Percentiles rank a stretch among this genome's conserved stretches.
These are phyloP conservation scores for Cariama cristata DNA, from an alignment of 2,113 vertebrate species.

Conservation along the genomic window DNA sequence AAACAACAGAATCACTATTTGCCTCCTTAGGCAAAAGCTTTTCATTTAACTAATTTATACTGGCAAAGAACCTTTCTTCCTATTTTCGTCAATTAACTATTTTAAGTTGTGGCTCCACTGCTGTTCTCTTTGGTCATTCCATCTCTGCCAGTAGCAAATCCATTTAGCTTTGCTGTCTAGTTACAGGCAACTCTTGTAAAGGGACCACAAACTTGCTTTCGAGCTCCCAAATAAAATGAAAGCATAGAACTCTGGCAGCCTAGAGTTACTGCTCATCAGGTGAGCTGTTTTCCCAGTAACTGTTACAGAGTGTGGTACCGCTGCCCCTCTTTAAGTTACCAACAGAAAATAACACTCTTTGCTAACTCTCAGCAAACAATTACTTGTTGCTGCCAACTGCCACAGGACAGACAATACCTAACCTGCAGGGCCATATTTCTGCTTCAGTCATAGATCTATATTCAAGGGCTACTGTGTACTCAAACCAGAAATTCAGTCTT, in stretches of 20 bases:
- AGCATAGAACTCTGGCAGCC: not conserved
- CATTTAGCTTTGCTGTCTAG: not conserved
- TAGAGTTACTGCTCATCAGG: not conserved
- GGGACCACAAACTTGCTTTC: not conserved
- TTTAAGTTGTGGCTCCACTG: not conserved
- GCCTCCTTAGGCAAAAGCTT: not conserved
- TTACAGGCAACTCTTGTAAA: not conserved
- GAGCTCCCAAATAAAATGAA: not conserved
- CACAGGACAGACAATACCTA: not conserved
- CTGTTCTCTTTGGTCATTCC: not conserved
- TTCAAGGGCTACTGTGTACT: not conserved
- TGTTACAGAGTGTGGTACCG: not conserved
- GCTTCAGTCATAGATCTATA: not conserved
- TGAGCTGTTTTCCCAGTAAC: not conserved
- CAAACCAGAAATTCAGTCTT: not conserved
- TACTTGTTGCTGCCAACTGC: not conserved
- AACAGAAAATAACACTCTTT: not conserved
- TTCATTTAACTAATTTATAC: not conserved
- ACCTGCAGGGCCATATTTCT: not conserved
- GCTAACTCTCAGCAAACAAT: not conserved
- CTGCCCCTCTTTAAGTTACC: not conserved
- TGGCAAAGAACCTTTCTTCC: not conserved
- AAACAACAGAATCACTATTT: not conserved
- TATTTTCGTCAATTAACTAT: not conserved
- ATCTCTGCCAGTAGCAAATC: not conserved